Conservation (phyloP, 2,797 vertebrate genomes). For the Tokudaia tokunoshimensis region DNA sequence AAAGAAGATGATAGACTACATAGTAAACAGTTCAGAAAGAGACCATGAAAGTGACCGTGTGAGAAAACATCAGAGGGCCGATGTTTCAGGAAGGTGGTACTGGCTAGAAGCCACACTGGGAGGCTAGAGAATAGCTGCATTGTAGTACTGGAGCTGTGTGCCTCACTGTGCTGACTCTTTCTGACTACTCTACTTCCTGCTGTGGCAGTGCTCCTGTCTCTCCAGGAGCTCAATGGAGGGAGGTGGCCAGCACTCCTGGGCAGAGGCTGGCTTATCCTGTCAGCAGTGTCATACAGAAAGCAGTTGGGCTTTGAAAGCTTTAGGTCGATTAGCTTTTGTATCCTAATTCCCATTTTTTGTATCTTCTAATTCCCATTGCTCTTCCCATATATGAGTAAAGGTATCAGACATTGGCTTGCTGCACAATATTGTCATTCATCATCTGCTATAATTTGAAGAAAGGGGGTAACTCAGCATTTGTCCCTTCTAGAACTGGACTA, state of each 20-base stretch:
- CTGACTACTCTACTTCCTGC: background rate
- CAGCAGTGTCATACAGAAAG: background rate
- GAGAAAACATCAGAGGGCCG: slow-evolving; percentile 22
- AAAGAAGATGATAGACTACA: background rate
- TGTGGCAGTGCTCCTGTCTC: background rate
- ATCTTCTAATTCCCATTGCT: background rate
- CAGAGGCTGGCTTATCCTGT: background rate
- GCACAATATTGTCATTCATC: background rate
- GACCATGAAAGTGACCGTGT: background rate
- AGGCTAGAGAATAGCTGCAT: background rate
- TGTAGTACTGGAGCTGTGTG: background rate
- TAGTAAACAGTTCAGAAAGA: slow-evolving; percentile 8
- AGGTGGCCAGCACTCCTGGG: background rate
- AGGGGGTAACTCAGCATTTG: background rate
- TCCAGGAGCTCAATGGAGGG: background rate
- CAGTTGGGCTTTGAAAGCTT: background rate
- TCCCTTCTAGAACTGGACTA: background rate
- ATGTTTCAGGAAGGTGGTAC: slow-evolving; percentile 33
- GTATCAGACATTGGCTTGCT: background rate
- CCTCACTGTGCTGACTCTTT: rapidly evolving
- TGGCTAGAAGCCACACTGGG: rapidly evolving
- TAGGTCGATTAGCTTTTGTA: background rate
- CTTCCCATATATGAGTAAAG: background rate
- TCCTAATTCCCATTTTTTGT: no score
- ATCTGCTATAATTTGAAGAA: background rate